Evolutionary conservation across 2,888 invertebrate genomes (phyloP).

Genomic region (Tenodera sinensis): DNA sequence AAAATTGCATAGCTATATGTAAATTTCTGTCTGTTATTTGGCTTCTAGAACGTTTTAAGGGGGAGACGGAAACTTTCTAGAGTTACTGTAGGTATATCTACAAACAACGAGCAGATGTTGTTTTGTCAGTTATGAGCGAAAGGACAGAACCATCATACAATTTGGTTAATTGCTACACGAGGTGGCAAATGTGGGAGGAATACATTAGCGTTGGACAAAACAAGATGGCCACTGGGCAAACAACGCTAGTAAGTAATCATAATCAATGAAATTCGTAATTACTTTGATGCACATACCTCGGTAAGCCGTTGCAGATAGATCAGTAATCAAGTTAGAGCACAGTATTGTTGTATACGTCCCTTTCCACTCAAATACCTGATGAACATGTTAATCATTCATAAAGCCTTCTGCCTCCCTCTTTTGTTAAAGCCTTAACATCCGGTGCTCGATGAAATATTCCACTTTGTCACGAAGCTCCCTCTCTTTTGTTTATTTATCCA

Average conservation of each 20-base stretch:
- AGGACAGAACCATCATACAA: neutral
- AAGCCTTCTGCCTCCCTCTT: neutral
- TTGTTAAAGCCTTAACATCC: neutral
- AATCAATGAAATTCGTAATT: constrained; percentile 15
- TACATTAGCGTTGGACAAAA: neutral
- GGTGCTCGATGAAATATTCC: neutral
- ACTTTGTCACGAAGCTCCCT: neutral
- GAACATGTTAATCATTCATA: neutral
- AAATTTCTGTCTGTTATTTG: no score
- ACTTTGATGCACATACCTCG: constrained; percentile 1
- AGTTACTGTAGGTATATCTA: no score
- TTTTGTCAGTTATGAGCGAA: no score
- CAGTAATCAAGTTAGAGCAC: constrained; percentile 14
- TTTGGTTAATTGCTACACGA: neutral
- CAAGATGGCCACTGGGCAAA: neutral
- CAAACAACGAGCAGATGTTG: no score
- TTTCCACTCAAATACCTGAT: neutral
- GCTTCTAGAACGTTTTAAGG: no score
- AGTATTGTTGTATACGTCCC: neutral
- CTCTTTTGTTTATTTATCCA: neutral
- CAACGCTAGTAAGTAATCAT: neutral
- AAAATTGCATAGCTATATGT: no score
- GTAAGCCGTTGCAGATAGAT: neutral
- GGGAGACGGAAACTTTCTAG: no score
- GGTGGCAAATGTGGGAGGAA: constrained; percentile 8